Evolutionary conservation across 2,113 vertebrate genomes (phyloP).

Genomic region (Aspidoscelis tigris): DNA sequence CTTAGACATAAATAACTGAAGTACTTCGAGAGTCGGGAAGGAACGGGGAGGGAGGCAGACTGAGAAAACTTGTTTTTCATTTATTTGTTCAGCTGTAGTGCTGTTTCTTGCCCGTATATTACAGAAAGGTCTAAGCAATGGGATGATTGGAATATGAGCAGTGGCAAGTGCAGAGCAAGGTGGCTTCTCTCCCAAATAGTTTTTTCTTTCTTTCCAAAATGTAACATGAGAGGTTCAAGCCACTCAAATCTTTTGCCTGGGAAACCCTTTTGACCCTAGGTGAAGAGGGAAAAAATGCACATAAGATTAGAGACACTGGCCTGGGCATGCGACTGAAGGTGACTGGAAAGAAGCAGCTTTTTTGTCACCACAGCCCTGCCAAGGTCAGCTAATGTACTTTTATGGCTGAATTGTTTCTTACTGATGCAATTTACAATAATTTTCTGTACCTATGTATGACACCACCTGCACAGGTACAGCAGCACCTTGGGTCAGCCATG

Average conservation of each 20-base stretch:
- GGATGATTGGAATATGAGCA: too few species aligned
- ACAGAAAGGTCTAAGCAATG: neutral
- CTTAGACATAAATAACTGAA: constrained; percentile 1
- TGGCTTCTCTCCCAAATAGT: neutral
- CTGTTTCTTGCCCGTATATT: neutral
- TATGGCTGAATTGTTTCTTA: too few species aligned
- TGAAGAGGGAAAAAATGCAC: neutral
- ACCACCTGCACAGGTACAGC: too few species aligned
- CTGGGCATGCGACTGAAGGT: too few species aligned
- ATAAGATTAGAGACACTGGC: neutral
- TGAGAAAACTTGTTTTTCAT: neutral
- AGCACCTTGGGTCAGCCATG: too few species aligned
- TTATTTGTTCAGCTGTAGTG: neutral
- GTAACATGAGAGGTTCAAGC: neutral
- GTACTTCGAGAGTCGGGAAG: neutral
- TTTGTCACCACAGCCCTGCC: too few species aligned
- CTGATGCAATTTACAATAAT: too few species aligned
- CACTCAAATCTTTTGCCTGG: neutral
- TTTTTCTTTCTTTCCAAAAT: neutral
- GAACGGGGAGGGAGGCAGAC: neutral
- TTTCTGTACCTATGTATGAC: too few species aligned
- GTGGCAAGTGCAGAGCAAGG: too few species aligned
- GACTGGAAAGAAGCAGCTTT: too few species aligned
- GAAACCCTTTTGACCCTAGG: neutral
- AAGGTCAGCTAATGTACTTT: too few species aligned